Evolutionary conservation across 2,797 vertebrate species (phyloP).

Genomic region (Lepilemur ruficaudatus): DNA sequence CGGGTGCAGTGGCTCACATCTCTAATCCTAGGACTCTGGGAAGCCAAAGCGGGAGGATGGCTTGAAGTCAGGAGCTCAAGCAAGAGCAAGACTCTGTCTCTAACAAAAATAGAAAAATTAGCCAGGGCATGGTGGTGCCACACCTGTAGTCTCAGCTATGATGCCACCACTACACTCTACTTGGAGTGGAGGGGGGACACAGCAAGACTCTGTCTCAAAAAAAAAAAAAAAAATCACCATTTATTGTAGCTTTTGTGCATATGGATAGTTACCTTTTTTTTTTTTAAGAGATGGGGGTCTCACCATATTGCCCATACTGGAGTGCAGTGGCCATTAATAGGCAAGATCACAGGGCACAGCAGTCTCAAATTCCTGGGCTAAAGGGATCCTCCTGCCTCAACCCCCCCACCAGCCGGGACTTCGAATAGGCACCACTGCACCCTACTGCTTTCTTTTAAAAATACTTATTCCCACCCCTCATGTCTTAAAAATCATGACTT

Average conservation of each 20-base stretch:
- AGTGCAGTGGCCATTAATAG: background rate
- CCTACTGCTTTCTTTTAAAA: background rate
- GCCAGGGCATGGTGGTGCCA: too few species aligned
- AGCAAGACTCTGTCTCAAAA: too few species aligned
- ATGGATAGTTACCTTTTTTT: background rate
- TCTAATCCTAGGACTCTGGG: too few species aligned
- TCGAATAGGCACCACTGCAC: background rate
- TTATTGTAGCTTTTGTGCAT: background rate
- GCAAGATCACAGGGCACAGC: background rate
- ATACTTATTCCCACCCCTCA: background rate
- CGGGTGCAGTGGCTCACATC: too few species aligned
- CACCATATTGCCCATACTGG: background rate
- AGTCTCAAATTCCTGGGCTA: background rate
- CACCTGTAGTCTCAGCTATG: too few species aligned
- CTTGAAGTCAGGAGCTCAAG: too few species aligned
- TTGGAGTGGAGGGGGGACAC: too few species aligned
- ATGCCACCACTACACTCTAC: too few species aligned
- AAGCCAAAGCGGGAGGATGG: too few species aligned
- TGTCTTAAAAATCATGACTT: background rate
- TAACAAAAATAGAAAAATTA: too few species aligned
- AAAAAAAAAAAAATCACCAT: background rate
- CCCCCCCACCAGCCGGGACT: background rate
- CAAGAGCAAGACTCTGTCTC: too few species aligned
- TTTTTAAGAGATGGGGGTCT: background rate
- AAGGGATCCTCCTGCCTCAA: background rate